phyloP scores from a whole-genome alignment of 2,888 invertebrate genomes.

The Watsonalla binaria region DNA sequence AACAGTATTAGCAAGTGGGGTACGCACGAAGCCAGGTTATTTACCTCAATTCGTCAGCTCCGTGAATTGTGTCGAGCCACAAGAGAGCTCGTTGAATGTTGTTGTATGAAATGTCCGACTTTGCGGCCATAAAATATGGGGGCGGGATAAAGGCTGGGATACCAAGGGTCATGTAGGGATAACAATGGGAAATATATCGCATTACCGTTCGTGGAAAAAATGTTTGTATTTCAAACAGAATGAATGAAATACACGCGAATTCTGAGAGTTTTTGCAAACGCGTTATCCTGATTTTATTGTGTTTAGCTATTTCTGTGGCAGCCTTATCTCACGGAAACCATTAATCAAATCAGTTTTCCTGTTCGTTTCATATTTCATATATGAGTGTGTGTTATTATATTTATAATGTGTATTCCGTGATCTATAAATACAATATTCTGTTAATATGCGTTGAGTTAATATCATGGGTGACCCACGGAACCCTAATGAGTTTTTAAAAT shows the following conservation, averaged over 20 bases:
- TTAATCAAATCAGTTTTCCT: background rate
- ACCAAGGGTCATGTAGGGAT: conserved; percentile 42
- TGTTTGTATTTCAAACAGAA: conserved; percentile 36
- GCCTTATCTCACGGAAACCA: background rate
- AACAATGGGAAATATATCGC: conserved; percentile 49
- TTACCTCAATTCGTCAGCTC: background rate
- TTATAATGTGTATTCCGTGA: no score
- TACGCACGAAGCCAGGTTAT: background rate
- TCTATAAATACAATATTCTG: no score
- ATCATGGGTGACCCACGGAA: no score
- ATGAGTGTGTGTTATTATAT: background rate
- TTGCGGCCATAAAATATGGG: conserved; percentile 31
- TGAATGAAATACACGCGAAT: conserved; percentile 36
- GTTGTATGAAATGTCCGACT: conserved; percentile 16
- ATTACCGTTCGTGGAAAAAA: conserved; percentile 35
- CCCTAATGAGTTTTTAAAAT: no score
- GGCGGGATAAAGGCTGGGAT: conserved; percentile 34
- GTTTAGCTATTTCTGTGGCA: background rate
- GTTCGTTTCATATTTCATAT: background rate
- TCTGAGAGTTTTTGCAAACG: conserved; percentile 16
- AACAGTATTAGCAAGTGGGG: no score
- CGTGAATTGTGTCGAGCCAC: conserved; percentile 5
- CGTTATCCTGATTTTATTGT: conserved; percentile 1
- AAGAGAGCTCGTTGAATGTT: background rate
- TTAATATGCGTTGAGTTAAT: no score